Percentiles rank a stretch among this genome's conserved stretches.
These are phyloP conservation scores for Coremacera marginata DNA, from an alignment of 2,888 invertebrate species.

Conservation along the genomic window DNA sequence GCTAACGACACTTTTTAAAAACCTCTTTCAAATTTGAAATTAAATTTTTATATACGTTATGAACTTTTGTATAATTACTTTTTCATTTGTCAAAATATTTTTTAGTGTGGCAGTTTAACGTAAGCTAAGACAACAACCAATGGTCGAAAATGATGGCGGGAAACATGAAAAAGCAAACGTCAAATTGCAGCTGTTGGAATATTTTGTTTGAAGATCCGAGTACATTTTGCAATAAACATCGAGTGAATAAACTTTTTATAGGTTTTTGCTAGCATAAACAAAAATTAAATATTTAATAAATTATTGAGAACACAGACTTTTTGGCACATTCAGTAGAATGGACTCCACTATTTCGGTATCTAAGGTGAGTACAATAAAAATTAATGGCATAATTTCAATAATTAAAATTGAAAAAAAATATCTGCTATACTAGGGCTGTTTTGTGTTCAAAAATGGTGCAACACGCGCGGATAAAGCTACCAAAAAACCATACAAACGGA, in stretches of 20 bases:
- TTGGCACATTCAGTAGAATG: constrained; percentile 54
- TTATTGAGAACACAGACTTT: not conserved
- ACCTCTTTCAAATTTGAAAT: no score
- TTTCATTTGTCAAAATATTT: no score
- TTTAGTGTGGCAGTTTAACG: no score
- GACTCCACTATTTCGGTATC: constrained; percentile 71
- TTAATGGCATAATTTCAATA: not conserved
- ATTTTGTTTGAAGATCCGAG: not conserved
- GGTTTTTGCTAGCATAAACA: constrained; percentile 60
- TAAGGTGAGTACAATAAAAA: constrained; percentile 67
- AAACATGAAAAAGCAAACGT: constrained; percentile 5
- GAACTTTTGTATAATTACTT: no score
- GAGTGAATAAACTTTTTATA: constrained; percentile 57
- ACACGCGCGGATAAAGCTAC: constrained; percentile 65
- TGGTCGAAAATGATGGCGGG: not conserved
- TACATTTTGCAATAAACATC: constrained; percentile 1
- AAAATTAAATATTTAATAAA: constrained; percentile 35
- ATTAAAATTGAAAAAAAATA: not conserved
- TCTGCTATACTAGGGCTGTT: constrained; percentile 64
- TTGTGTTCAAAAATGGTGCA: constrained; percentile 73
- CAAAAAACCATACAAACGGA: constrained; percentile 61
- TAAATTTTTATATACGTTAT: no score
- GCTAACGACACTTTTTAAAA: no score
- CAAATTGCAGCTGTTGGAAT: constrained; percentile 9
- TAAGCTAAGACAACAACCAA: constrained; percentile 2